Evolutionary conservation across 2,888 invertebrate species (phyloP).

Genomic region (Xanthia togata): DNA sequence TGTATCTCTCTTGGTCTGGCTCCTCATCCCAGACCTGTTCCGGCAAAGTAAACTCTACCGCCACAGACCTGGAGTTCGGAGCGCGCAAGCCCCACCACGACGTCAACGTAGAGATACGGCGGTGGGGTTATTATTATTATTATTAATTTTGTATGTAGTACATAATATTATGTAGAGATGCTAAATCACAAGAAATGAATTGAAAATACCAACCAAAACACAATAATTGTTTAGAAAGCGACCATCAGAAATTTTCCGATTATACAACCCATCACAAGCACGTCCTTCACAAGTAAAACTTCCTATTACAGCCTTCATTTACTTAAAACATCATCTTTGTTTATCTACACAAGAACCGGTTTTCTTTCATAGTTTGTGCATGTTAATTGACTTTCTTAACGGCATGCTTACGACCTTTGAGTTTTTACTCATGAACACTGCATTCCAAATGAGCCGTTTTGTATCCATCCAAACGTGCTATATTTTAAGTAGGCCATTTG

Average conservation of each 20-base stretch:
- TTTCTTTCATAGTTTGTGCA: conserved; percentile 48
- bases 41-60: too few species aligned
- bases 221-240: background rate
- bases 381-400: conserved; percentile 63
- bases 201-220: background rate
- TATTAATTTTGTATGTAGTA: background rate
- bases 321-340: conserved; percentile 42
- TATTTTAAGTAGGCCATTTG: conserved; percentile 63
- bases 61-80: too few species aligned
- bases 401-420: conserved; percentile 33
- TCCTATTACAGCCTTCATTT: conserved; percentile 36
- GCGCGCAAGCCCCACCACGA: too few species aligned
- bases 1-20: too few species aligned
- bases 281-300: conserved; percentile 32
- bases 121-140: too few species aligned
- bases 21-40: too few species aligned
- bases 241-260: background rate
- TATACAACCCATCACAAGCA: conserved; percentile 13
- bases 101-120: too few species aligned
- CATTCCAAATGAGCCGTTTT: conserved; percentile 56
- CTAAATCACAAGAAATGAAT: background rate
- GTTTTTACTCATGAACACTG: conserved; percentile 51
- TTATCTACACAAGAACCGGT: conserved; percentile 43
- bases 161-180: background rate
- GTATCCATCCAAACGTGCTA: conserved; percentile 45